These are phyloP conservation scores for Heliocidaris erythrogramma DNA, from an alignment of 35 echinoderm and acorn worm species.

Conservation along the genomic window DNA sequence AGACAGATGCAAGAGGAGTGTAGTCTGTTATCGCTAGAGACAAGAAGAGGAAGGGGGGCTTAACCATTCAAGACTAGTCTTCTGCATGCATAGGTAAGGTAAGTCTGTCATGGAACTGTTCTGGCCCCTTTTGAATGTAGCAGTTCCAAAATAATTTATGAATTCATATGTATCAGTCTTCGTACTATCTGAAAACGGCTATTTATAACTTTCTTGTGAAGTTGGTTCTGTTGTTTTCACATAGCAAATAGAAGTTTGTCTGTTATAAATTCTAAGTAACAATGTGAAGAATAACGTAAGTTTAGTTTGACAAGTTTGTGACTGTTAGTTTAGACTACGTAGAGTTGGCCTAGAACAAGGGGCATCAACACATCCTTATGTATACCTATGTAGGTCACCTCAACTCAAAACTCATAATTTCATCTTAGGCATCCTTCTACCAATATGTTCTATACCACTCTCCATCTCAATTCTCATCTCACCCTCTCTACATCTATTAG, in stretches of 20 bases:
- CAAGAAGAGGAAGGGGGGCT: neutral
- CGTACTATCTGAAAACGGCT: neutral
- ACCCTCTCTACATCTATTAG: neutral
- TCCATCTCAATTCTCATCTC: neutral
- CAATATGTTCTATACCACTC: neutral
- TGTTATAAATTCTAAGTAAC: neutral
- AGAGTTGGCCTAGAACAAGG: neutral
- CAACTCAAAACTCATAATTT: neutral
- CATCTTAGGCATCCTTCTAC: neutral
- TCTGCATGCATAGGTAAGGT: neutral
- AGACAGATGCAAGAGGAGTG: neutral
- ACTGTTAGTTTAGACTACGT: neutral
- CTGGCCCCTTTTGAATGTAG: neutral
- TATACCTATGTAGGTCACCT: constrained; percentile 15
- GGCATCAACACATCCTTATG: neutral
- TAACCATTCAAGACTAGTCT: neutral
- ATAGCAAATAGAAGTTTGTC: neutral
- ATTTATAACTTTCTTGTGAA: neutral
- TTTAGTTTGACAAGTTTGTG: constrained; percentile 3
- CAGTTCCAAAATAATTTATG: neutral
- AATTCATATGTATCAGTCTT: neutral
- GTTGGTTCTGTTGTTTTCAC: neutral
- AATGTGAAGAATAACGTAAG: neutral
- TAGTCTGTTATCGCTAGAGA: constrained; percentile 3
- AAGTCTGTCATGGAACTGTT: neutral